A percentile compares a stretch with the other conserved stretches of the same genome.
phyloP scores from a whole-genome alignment of 1,140 invertebrate species.

The roundworm (Caenorhabditis elegans) region WBcel235 BX284603.4:7946501-7947000 shows the following conservation, averaged over 20 bases:
- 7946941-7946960: constrained; percentile 74
- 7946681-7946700: constrained; percentile 39
- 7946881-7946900: constrained; percentile 81
- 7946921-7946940: constrained; percentile 87
- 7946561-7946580: neutral
- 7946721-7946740: constrained; percentile 32
- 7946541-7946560: no score
- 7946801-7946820: neutral
- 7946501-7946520: no score
- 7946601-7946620: constrained; percentile 24
- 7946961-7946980: neutral
- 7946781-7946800: constrained; percentile 17
- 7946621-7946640: constrained; percentile 23
- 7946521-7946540: no score
- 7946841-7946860: neutral
- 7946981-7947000: neutral
- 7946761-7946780: constrained; percentile 11
- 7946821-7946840: no score
- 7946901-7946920: constrained; percentile 81
- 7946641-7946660: constrained; percentile 30
- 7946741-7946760: constrained; percentile 37
- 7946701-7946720: constrained; percentile 27
- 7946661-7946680: constrained; percentile 36
- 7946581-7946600: constrained; percentile 20
- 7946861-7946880: constrained; percentile 74